Base-by-base conservation (phyloP, 92 coral and sea anemone species). In the Parazoanthus atlanticus region DNA sequence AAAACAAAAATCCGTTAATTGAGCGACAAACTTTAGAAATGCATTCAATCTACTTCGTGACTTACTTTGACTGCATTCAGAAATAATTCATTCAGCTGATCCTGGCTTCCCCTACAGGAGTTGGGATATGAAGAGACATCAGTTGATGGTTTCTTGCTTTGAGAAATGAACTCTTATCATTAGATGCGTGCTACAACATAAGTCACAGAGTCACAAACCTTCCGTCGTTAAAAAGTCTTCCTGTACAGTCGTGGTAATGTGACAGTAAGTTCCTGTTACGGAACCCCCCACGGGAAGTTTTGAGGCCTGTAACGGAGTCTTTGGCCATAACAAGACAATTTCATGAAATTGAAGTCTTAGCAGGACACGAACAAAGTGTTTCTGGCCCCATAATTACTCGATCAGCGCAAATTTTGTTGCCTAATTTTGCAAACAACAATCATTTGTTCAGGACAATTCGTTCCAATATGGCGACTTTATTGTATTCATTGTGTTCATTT, bases 61-160 rank as follows among this genome's bases (percentile, higher is more conserved):
- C 38, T 36, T 36, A 95, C 98, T 90, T 93, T 95, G 15, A 95
- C 98, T 25, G 98, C 98, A 56, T 90, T 91, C 41, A 95, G 88
- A 65, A 95, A 95, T 8, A 90, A 71, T 32, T 93, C 94, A 65
- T 90, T 92, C n/a, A 95, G 86, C 43, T 95, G 92, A 49, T 91
- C 95, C 58, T 88, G 77, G 26, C 67, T 94, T 13, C 92, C 85
- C 89, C 98, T 95, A 58, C 71, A 81, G 58, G 46, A 56, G 86
- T 78, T 65, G 80, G 56, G 86, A 91, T 73, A 30, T 32, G 41
- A 41, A 69, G 13, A 81, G 33, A 8, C 33, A 29, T 46, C 15
- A 33, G 28, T 36, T 80, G 43, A 28, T 32, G 43, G 72, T 38
- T 15, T 8, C 2, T 33, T 23, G 38, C 26, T 16, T 17, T 29